Conservation (phyloP, 2,113 vertebrate genomes). For the Stomatorhinus ivindoensis region DNA sequence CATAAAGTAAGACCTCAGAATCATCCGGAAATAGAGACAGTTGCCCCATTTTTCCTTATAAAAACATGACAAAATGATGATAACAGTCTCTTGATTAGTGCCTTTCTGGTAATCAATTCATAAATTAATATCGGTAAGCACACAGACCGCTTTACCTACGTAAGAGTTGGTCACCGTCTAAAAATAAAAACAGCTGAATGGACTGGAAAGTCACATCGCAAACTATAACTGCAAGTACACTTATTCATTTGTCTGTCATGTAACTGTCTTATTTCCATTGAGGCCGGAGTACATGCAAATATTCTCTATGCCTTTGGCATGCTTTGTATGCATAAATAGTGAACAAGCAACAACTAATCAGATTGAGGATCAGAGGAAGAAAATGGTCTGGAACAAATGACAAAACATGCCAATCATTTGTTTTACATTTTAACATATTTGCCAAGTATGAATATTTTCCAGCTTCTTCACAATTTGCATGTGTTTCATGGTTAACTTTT, state of each 20-base stretch:
- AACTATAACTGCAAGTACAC: neutral
- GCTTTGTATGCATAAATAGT: neutral
- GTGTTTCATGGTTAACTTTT: conserved; percentile 29
- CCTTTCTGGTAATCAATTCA: neutral
- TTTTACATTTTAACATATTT: conserved; percentile 18
- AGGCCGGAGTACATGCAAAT: neutral
- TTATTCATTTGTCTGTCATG: neutral
- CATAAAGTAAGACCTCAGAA: neutral
- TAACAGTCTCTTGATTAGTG: neutral
- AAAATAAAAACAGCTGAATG: conserved; percentile 3
- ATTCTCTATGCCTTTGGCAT: neutral
- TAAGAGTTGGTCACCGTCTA: neutral
- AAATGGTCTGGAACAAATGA: conserved; percentile 40
- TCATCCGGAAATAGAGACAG: neutral
- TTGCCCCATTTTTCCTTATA: neutral
- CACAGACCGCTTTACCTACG: neutral
- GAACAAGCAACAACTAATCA: neutral
- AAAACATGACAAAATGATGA: neutral
- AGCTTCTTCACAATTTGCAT: conserved; percentile 35
- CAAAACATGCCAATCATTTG: conserved; percentile 8
- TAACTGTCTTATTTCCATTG: neutral
- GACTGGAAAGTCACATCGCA: conserved; percentile 5
- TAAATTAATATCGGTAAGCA: neutral
- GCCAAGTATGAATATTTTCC: conserved; percentile 47
- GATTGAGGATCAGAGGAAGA: neutral